Evolutionary conservation across 2,888 invertebrate species (phyloP), one percentile per base, ranked within the genome.

Genomic region (Conus canariensis): DNA sequence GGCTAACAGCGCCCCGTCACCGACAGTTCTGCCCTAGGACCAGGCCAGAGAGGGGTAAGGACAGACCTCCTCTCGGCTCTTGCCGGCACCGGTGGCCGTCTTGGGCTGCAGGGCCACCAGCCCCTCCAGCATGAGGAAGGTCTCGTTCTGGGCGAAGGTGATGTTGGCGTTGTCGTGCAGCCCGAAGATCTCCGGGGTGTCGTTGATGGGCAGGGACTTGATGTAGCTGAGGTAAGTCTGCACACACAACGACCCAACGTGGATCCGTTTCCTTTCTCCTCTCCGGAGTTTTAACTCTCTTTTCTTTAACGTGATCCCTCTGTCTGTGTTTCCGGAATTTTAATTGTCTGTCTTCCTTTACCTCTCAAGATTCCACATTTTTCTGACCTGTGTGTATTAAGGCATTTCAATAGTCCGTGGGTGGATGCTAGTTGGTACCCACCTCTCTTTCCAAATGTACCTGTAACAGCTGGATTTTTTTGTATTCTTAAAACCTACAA

Each of bases 151-250:
- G 25, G 98, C 98, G 96, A 97, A 98, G 90, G 98, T 98, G 94
- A 98, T 98, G 95, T 98, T 98, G 0, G 98, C 98, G 95, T 98
- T 98, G 91, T 97, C 97, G 95, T 98, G 98, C 88, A 98, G 97
- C 0, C 98, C 98, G 96, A 98, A 98, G 74, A 98, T 96, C 88
- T 97, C 97, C 0, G 98, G 98, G 92, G 97, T 97, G 94, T 98
- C 98, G 96, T 98, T 98, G 59, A 98, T 97, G 0, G 98, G 98
- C 89, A 98, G 97, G 1, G 97, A 97, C 93, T 97, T 97, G 85
- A 98, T 97, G 95, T 98, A 98, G 88, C 97, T 97, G 92, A 97
- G 95, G 95, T 98, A 98, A 86, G 97, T 97, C 10, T 97, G 90
- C 3, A 85, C 22, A 74, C 45, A 1, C 45, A 2, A 45, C 45